phyloP scores from a whole-genome alignment of 2,113 vertebrate species.

The Carettochelys insculpta region DNA sequence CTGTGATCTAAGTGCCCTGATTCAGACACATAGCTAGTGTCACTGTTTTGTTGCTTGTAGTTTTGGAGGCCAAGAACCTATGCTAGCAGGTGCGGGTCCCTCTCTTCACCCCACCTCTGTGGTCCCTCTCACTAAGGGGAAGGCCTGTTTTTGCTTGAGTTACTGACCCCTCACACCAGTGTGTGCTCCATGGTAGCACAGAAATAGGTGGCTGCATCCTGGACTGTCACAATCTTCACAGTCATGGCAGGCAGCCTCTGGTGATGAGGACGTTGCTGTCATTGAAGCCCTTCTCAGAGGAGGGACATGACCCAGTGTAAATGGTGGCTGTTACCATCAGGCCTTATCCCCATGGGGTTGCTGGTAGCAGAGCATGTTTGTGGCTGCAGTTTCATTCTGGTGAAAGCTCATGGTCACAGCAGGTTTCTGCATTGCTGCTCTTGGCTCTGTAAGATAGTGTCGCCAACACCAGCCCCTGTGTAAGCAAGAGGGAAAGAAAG shows the following conservation, averaged over 20 bases:
- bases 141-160: constrained; percentile 9
- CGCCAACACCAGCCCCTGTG: background rate
- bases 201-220: constrained; percentile 34
- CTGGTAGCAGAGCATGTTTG: too few relatives aligned
- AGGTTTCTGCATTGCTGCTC: background rate
- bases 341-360: background rate
- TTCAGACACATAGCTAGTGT: background rate
- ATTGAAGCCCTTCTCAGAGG: too few relatives aligned
- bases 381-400: background rate
- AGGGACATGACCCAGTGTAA: too few relatives aligned
- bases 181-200: constrained; percentile 15
- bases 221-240: fast-evolving
- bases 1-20: background rate
- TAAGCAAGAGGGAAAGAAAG: background rate
- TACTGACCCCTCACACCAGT: background rate
- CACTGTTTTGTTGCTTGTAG: background rate
- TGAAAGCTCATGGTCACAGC: background rate
- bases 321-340: background rate
- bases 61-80: background rate
- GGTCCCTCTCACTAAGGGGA: background rate
- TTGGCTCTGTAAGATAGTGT: background rate
- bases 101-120: background rate
- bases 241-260: too few relatives aligned
- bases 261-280: background rate
- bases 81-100: background rate